phyloP scores from a whole-genome alignment of 2,797 vertebrate genomes.

The Tapirus indicus region DNA sequence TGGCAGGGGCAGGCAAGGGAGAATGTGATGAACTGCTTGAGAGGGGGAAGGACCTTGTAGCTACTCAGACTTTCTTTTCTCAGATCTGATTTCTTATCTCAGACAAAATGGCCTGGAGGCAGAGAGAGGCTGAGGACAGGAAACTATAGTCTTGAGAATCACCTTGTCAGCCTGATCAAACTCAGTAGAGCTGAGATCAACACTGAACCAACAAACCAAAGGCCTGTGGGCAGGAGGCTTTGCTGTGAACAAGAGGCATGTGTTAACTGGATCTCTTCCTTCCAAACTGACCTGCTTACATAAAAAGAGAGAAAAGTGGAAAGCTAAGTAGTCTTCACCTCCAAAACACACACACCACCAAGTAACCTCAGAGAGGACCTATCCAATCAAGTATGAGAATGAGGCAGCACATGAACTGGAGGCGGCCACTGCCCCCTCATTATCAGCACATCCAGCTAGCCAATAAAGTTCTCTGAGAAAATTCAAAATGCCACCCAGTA shows the following conservation, averaged over 20 bases:
- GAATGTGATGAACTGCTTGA: not conserved
- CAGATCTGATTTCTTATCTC: not conserved
- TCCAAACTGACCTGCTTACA: not conserved
- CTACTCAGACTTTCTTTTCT: not conserved
- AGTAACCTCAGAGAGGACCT: not conserved
- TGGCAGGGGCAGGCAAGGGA: not conserved
- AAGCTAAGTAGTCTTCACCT: not conserved
- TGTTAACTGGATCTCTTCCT: not conserved
- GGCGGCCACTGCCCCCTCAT: not conserved
- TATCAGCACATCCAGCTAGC: not conserved
- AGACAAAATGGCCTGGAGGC: not conserved
- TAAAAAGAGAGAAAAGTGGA: not conserved
- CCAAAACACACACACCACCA: not conserved
- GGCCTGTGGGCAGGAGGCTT: not conserved
- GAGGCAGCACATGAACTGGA: not conserved
- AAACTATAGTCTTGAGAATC: not conserved
- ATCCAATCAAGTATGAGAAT: not conserved
- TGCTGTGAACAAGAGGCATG: not conserved
- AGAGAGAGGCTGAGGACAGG: not conserved
- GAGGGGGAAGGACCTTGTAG: not conserved
- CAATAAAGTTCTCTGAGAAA: slow-evolving; percentile 19
- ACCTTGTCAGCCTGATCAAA: not conserved
- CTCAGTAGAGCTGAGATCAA: not conserved
- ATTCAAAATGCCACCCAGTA: not conserved
- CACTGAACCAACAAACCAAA: not conserved